Conservation (phyloP, 1,140 invertebrate genomes). For the Ceratosolen solmsi region DNA sequence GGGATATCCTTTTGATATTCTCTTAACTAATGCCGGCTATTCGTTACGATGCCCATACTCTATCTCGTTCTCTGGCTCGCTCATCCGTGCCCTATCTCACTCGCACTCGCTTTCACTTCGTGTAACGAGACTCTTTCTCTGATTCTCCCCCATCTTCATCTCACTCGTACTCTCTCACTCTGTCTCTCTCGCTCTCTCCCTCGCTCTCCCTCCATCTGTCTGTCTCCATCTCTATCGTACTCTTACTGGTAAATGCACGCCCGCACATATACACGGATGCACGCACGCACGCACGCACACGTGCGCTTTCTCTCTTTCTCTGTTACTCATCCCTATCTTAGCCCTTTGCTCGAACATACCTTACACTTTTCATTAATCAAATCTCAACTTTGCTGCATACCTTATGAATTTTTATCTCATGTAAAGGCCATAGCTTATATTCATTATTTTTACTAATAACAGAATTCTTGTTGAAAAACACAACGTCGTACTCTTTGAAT, state of each 20-base stretch:
- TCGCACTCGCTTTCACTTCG: background rate
- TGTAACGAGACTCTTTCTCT: slow-evolving; percentile 47
- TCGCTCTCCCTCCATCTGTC: background rate
- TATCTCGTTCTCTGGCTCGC: background rate
- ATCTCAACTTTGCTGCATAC: background rate
- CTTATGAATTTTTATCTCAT: background rate
- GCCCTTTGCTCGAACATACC: background rate
- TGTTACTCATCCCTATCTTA: background rate
- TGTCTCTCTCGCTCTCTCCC: background rate
- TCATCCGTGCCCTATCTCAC: background rate
- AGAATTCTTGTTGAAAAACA: background rate
- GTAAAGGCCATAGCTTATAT: background rate
- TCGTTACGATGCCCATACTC: slow-evolving; percentile 67
- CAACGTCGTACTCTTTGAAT: background rate
- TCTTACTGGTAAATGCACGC: too few relatives aligned
- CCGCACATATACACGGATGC: too few relatives aligned
- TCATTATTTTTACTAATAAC: background rate
- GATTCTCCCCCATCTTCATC: background rate
- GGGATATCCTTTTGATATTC: slow-evolving; percentile 74
- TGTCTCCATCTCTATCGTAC: too few relatives aligned
- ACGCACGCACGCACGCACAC: background rate
- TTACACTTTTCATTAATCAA: slow-evolving; percentile 16
- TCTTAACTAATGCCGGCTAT: slow-evolving; percentile 74
- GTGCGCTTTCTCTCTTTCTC: background rate
- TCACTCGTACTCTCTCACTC: background rate